These are phyloP conservation scores for Sander lucioperca DNA, from an alignment of 2,113 vertebrate species.

Conservation along the genomic window DNA sequence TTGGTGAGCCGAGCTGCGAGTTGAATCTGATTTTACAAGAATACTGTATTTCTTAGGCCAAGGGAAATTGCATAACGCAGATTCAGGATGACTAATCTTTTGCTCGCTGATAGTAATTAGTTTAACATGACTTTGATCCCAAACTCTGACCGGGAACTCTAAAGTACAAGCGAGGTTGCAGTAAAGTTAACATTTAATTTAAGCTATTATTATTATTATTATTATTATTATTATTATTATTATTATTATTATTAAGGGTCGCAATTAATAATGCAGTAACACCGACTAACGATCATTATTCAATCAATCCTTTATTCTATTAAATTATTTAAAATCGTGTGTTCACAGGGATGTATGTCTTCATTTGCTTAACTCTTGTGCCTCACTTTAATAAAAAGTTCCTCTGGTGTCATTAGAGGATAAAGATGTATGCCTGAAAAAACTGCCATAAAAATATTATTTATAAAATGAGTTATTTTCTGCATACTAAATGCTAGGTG, in stretches of 20 bases:
- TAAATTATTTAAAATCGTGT: background rate
- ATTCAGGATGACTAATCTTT: background rate
- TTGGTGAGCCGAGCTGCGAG: background rate
- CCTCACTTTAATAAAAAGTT: no score
- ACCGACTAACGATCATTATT: background rate
- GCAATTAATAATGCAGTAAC: background rate
- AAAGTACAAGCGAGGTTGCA: constrained; percentile 27
- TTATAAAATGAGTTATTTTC: no score
- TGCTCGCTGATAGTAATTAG: background rate
- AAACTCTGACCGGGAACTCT: constrained; percentile 8
- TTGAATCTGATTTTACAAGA: background rate
- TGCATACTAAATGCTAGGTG: no score
- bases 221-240: no score
- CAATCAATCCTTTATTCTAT: background rate
- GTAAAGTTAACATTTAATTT: background rate
- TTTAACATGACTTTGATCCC: constrained; percentile 26
- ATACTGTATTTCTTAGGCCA: background rate
- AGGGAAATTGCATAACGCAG: background rate
- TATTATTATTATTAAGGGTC: background rate
- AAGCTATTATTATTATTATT: background rate
- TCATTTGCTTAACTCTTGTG: no score
- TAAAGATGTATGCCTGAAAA: no score
- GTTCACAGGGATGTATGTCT: no score
- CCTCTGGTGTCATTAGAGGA: no score
- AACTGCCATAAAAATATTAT: no score